phyloP scores from a whole-genome alignment of 1,140 invertebrate species.

The Pseudomyrmex concolor region DNA sequence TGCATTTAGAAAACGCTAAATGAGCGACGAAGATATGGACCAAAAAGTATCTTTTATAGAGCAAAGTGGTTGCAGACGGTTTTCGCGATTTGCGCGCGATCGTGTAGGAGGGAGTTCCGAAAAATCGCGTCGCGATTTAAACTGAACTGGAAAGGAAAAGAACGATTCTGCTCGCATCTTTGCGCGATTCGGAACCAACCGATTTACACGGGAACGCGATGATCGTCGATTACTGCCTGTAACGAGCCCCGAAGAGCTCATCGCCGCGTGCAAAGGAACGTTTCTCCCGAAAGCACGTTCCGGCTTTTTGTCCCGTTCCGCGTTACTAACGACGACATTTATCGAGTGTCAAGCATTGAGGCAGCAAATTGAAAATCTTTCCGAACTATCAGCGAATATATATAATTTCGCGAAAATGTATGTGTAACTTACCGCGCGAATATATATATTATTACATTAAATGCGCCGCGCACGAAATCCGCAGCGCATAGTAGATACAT shows the following conservation, averaged over 20 bases:
- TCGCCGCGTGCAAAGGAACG: constrained; percentile 20
- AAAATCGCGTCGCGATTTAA: constrained; percentile 1
- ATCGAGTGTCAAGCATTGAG: background rate
- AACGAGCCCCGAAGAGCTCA: constrained; percentile 26
- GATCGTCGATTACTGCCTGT: constrained; percentile 39
- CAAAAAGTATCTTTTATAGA: constrained; percentile 41
- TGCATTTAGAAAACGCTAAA: constrained; percentile 36
- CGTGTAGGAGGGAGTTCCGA: constrained; percentile 10
- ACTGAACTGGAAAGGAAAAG: background rate
- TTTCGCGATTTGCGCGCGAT: constrained; percentile 48
- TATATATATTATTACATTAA: background rate
- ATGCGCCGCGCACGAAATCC: background rate
- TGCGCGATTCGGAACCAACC: background rate
- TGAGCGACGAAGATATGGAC: constrained; percentile 49
- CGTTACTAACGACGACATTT: background rate
- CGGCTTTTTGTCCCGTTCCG: constrained; percentile 18
- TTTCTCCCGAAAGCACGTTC: constrained; percentile 26
- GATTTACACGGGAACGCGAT: constrained; percentile 23
- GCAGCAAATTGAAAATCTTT: background rate
- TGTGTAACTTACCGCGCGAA: too few species aligned
- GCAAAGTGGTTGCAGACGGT: constrained; percentile 17
- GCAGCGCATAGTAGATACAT: background rate
- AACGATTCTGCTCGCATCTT: background rate
- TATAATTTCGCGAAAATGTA: background rate
- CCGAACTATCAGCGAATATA: background rate